Conservation (phyloP, 1,140 invertebrate genomes). For the Rhyzopertha dominica region DNA sequence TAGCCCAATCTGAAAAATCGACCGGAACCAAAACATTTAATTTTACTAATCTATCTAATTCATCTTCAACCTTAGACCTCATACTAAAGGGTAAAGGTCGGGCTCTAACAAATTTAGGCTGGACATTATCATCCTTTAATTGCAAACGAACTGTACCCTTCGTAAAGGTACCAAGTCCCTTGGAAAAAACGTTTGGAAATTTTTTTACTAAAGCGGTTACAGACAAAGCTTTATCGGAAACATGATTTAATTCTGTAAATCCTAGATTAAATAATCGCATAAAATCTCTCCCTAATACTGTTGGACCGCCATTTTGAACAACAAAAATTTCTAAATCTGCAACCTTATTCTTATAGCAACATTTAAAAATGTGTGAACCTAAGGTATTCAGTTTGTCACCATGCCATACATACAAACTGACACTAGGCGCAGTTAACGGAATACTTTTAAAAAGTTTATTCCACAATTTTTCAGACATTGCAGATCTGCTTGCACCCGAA, state of each 20-base stretch:
- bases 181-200: too few relatives aligned
- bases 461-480: constrained; percentile 4
- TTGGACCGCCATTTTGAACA: constrained; percentile 3
- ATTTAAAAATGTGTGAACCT: constrained; percentile 4
- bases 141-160: too few relatives aligned
- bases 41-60: constrained; percentile 5
- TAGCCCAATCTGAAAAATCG: constrained; percentile 48
- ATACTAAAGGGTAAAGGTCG: too few relatives aligned
- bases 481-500: constrained; percentile 2
- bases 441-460: constrained; percentile 1
- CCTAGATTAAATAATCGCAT: constrained; percentile 6
- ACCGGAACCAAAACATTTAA: constrained; percentile 21
- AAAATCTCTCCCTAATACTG: constrained; percentile 8
- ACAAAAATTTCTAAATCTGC: constrained; percentile 6
- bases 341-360: constrained; percentile 1
- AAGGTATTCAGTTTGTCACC: constrained; percentile 5
- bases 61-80: too few relatives aligned
- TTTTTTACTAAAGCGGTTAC: too few relatives aligned
- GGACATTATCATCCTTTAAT: too few relatives aligned
- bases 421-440: constrained; percentile 1
- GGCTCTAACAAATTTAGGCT: too few relatives aligned
- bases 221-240: too few relatives aligned
- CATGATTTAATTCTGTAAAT: too few relatives aligned
- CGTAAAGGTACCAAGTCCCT: too few relatives aligned
- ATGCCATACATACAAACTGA: constrained; percentile 6